phyloP scores from a whole-genome alignment of 2,113 vertebrate species.

The Xenotilapia leptura region DNA sequence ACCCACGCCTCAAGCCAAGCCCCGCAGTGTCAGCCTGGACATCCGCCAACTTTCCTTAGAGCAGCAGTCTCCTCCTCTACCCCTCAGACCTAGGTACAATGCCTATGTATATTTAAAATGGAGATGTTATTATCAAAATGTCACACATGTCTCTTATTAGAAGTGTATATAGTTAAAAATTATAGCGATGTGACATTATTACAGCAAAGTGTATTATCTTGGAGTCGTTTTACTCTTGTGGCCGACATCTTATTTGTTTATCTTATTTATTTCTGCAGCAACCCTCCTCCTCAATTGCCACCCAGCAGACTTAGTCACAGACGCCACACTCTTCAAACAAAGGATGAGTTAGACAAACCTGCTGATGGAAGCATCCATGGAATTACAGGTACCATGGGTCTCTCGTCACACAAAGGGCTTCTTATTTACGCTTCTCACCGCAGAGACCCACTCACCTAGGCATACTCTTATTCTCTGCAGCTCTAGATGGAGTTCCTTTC shows the following conservation, averaged over 20 bases:
- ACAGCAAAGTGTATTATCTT: not conserved
- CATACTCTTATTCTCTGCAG: constrained; percentile 46
- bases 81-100: constrained; percentile 56
- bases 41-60: constrained; percentile 73
- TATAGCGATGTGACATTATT: not conserved
- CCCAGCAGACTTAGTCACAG: constrained; percentile 51
- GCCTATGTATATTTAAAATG: not conserved
- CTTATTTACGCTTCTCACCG: not conserved
- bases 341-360: constrained; percentile 43
- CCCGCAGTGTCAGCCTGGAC: constrained; percentile 66
- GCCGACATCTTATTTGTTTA: not conserved
- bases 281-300: constrained; percentile 15
- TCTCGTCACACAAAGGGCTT: not conserved
- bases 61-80: not conserved
- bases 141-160: not conserved
- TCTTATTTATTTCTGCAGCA: constrained; percentile 34
- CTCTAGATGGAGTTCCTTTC: constrained; percentile 86
- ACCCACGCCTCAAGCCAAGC: constrained; percentile 67
- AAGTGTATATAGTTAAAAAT: not conserved
- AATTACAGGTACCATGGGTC: constrained; percentile 72
- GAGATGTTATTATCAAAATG: not conserved
- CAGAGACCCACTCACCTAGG: not conserved
- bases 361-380: constrained; percentile 69
- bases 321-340: constrained; percentile 49
- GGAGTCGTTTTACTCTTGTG: not conserved